Base-by-base conservation (phyloP, 2,113 vertebrate species). In the Chaetorhynchus papuensis region DNA sequence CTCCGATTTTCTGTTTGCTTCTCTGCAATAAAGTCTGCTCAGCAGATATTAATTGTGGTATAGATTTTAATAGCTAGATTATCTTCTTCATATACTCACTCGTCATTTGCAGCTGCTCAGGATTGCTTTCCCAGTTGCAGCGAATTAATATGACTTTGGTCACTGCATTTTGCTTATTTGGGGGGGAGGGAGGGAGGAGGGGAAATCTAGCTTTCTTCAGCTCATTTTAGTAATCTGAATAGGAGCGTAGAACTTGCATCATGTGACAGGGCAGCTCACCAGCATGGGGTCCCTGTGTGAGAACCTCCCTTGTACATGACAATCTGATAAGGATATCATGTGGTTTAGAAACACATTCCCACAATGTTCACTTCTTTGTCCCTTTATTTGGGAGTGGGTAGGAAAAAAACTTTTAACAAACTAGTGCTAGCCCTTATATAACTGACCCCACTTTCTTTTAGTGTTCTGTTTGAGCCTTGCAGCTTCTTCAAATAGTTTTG, bases 281-380 rank as follows among this genome's bases (percentile, higher is more conserved):
- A 96, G 96, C 83, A 96, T 96, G 96, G 92, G 93, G 93, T 96
- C 96, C 68, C 72, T 90, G 83, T 95, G 93, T 96, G 96, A 95
- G 96, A 96, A 96, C 96, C 92, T 95, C 72, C 87, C 93, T 95
- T 96, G 93, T 96, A 92, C 93, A 94, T 93, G 93, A 96, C 96
- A 96, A 95, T 96, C 96, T 96, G 96, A 96, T 95, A 96, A 96
- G 93, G 96, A 90, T 96, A 97, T 96, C 93, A 95, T 96, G 96
- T 97, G 94, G 96, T 96, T 96, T 95, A 52, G 93, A 86, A 94
- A 89, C 94, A 92, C 93, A 87, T 96, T 95, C 96, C 83, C 93
- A 90, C 94, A 96, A 96, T 90, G 88, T 90, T 93, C 81, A 21
- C 60, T 95, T 94, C 88, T 96, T 97, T 96, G 96, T 96, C 79